Percentiles rank a stretch among this genome's conserved stretches.
These are phyloP conservation scores for Lacerta agilis DNA, from an alignment of 2,797 vertebrate species.

Conservation along the genomic window DNA sequence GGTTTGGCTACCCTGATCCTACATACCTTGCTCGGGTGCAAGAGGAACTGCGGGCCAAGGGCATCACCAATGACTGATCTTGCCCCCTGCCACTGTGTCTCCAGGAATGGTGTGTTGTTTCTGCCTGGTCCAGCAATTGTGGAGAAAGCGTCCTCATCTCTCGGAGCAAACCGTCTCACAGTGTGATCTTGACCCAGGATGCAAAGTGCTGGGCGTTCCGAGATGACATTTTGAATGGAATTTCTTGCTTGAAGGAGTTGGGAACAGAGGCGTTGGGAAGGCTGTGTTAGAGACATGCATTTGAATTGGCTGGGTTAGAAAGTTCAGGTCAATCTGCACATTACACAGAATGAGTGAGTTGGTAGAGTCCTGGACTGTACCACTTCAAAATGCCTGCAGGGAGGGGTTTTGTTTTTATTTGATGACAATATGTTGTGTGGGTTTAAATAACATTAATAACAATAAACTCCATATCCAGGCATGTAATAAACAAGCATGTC, in stretches of 20 bases:
- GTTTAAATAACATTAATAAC: not conserved
- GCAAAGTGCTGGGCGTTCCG: not conserved
- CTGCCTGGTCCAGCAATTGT: not conserved
- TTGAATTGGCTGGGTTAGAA: not conserved
- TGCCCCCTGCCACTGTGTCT: not conserved
- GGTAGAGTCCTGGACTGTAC: not conserved
- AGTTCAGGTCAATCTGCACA: not conserved
- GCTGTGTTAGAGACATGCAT: not conserved
- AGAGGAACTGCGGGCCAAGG: conserved; percentile 93
- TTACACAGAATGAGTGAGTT: not conserved
- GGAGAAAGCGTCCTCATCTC: not conserved
- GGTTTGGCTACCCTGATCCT: conserved; percentile 95
- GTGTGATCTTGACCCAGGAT: not conserved
- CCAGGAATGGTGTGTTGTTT: not conserved
- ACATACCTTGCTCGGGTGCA: conserved; percentile 93
- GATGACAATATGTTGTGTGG: not conserved
- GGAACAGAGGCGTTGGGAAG: not conserved
- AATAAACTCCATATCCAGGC: not conserved
- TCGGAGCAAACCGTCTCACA: not conserved
- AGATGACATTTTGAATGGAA: conserved; percentile 7
- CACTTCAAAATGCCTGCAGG: not conserved
- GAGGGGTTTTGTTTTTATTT: not conserved
- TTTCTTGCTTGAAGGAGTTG: not conserved
- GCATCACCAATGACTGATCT: conserved; percentile 88
- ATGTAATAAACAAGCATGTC: not conserved